A percentile compares a stretch with the other conserved stretches of the same genome.
phyloP scores from a whole-genome alignment of 2,888 invertebrate genomes.

The Eristalinus sepulchralis region DNA sequence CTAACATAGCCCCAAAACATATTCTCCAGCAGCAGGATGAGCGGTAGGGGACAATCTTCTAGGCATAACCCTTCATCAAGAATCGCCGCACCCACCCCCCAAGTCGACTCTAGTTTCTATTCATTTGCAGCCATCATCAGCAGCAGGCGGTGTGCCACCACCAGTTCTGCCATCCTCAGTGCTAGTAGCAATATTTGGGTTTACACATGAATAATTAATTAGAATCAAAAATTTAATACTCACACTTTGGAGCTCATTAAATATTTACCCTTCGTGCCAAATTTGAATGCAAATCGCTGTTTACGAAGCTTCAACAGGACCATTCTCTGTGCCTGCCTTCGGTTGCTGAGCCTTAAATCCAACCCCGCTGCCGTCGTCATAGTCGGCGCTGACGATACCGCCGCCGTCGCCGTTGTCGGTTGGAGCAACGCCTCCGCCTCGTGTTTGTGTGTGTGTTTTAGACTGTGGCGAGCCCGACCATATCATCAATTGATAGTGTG shows the following conservation, averaged over 20 bases:
- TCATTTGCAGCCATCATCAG: conserved; percentile 65
- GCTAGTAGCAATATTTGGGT: conserved; percentile 72
- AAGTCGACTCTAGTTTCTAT: conserved; percentile 35
- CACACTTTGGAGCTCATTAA: conserved; percentile 79
- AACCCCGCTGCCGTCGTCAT: not conserved
- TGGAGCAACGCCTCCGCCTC: conserved; percentile 53
- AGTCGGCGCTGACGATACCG: not conserved
- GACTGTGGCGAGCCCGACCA: conserved; percentile 10
- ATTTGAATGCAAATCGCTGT: conserved; percentile 79
- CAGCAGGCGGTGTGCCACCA: conserved; percentile 45
- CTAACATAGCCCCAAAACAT: conserved; percentile 34
- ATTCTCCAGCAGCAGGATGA: conserved; percentile 21
- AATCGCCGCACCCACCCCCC: not conserved
- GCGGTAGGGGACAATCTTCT: conserved; percentile 55
- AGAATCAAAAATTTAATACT: conserved; percentile 80
- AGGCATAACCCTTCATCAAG: conserved; percentile 29
- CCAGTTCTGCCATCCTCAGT: conserved; percentile 63
- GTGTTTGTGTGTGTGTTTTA: conserved; percentile 3
- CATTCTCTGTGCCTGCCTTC: conserved; percentile 42
- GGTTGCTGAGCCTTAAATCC: conserved; percentile 38
- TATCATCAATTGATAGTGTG: conserved; percentile 70
- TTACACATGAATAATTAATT: conserved; percentile 80
- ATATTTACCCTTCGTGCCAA: conserved; percentile 79
- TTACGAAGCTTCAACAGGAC: conserved; percentile 74
- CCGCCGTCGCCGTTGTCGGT: conserved; percentile 8